Conservation (phyloP, 2,888 invertebrate species). For the Lamellibrachia columna region DNA sequence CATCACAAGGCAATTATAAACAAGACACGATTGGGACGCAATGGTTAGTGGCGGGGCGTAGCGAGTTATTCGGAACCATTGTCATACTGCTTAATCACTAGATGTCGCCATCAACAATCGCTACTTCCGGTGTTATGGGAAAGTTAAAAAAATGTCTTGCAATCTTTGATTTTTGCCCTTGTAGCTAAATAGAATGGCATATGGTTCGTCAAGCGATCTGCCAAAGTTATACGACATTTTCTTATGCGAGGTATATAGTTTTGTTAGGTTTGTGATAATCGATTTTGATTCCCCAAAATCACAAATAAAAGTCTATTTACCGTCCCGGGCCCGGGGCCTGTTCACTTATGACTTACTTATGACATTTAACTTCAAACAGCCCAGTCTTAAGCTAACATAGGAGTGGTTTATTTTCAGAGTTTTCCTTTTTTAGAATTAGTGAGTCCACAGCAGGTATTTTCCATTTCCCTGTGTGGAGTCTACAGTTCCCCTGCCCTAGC, state of each 20-base stretch:
- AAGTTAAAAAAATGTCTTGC: background rate
- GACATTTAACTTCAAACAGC: no score
- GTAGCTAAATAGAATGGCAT: background rate
- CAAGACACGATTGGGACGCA: no score
- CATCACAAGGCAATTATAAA: no score
- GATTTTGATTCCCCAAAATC: background rate
- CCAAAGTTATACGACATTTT: background rate
- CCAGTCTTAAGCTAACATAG: no score
- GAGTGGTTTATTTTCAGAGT: no score
- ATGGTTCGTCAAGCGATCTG: constrained; percentile 2
- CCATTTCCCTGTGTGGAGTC: no score
- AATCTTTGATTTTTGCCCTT: background rate
- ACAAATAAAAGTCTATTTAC: background rate
- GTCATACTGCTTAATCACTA: background rate
- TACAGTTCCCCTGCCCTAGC: no score
- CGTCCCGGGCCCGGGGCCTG: background rate
- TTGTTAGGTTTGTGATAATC: background rate
- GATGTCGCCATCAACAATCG: background rate
- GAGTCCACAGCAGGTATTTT: no score
- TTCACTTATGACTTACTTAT: no score
- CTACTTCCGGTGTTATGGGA: background rate
- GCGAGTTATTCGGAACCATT: background rate
- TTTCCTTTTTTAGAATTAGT: no score
- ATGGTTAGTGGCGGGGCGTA: background rate
- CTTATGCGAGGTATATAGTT: constrained; percentile 16